Base-by-base conservation (phyloP, 2,888 invertebrate genomes). In the Lingula anatina region DNA sequence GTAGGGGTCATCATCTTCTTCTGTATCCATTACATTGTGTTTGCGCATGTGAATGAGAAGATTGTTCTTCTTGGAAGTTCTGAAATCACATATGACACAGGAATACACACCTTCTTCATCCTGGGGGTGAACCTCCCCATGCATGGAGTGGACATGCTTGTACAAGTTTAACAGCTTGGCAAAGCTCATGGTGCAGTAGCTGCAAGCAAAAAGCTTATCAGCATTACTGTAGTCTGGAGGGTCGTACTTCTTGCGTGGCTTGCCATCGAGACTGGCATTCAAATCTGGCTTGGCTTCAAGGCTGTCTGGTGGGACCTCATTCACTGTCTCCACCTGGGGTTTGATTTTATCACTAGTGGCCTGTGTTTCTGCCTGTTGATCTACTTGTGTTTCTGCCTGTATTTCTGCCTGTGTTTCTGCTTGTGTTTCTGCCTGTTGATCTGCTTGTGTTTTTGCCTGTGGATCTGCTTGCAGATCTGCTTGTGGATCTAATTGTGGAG, bases 181-280 rank as follows among this genome's bases (percentile, higher is more conserved):
- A 59, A 74, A 74, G 47, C 66, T 74, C 73, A 74, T 73, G 9
- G 68, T 64, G 49, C 73, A 74, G 55, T 70, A 67, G 49, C 68
- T 70, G 48, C 73, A 74, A 3, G 70, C 68, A 60, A 73, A 73
- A n/a, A 70, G 64, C 52, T 73, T 73, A 35, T 68, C 70, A 7
- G 60, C 59, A 37, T 63, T 65, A 2, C 64, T 61, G 49, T 64
- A 71, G 48, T 70, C 70, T 15, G 60, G 56, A 40, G 56, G 60
- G 35, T 65, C 65, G 31, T 57, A 54, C 0, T n/a, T n/a, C 26
- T 27, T 27, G 18, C 18, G n/a, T n/a, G n/a, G n/a, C n/a, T n/a
- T n/a, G n/a, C n/a, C n/a, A n/a, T n/a, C n/a, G n/a, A n/a, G n/a
- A n/a, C n/a, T n/a, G n/a, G n/a, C n/a, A n/a, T n/a, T n/a, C n/a